A percentile compares a stretch with the other conserved stretches of the same genome.
Conservation (phyloP, 2,797 vertebrate genomes). For the Lycodopsis pacificus region DNA sequence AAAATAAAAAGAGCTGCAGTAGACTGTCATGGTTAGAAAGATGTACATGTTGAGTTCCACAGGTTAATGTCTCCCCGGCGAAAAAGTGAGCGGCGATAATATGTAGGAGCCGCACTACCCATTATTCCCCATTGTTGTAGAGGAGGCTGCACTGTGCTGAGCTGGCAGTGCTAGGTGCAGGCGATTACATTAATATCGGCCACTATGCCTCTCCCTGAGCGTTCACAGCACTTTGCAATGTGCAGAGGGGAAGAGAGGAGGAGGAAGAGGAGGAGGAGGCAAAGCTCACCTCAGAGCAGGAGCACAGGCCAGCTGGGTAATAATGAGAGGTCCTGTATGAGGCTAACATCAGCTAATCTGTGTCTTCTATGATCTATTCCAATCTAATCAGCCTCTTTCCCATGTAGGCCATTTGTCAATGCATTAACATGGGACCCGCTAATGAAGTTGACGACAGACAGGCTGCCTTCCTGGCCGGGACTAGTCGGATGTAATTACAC, state of each 20-base stretch:
- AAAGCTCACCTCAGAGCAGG: constrained; percentile 38
- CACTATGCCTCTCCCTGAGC: constrained; percentile 57
- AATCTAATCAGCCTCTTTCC: constrained; percentile 68
- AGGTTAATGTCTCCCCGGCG: constrained; percentile 74
- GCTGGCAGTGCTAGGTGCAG: constrained; percentile 66
- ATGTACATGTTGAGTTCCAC: constrained; percentile 68
- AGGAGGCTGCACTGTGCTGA: constrained; percentile 72
- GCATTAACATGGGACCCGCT: constrained; percentile 68
- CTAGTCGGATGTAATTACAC: constrained; percentile 45
- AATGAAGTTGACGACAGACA: constrained; percentile 68
- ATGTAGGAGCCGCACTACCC: constrained; percentile 53
- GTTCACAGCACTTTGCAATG: constrained; percentile 62
- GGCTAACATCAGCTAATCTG: constrained; percentile 77
- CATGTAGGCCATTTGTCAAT: constrained; percentile 66
- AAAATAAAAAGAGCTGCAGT: constrained; percentile 5
- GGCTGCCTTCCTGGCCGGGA: constrained; percentile 41
- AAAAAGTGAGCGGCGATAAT: constrained; percentile 72
- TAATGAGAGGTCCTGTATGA: constrained; percentile 63
- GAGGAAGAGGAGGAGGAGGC: constrained; percentile 7
- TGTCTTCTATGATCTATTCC: constrained; percentile 72
- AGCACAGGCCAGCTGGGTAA: constrained; percentile 61
- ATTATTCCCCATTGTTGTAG: constrained; percentile 74
- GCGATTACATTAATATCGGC: constrained; percentile 76
- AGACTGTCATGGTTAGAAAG: constrained; percentile 52
- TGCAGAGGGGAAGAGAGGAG: constrained; percentile 29